Conservation (phyloP, 2,797 vertebrate species). For the Gymnoscopelus microlampas region DNA sequence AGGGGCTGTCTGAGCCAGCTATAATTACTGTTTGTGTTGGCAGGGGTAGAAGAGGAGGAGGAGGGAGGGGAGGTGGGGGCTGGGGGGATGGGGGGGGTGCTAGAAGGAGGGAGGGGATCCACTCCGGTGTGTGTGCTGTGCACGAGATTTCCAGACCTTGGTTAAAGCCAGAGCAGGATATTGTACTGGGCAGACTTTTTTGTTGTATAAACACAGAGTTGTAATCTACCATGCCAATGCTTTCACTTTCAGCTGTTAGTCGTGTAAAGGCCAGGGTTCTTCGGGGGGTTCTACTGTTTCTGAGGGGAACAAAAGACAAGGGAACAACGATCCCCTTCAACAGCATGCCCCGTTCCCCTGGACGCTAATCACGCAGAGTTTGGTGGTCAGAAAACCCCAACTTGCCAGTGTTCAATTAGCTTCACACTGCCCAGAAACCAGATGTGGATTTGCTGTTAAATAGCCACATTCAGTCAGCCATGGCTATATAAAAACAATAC, state of each 20-base stretch:
- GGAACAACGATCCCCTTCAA: constrained; percentile 70
- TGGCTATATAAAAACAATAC: constrained; percentile 73
- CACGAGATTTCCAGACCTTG: constrained; percentile 88
- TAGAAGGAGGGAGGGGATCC: constrained; percentile 70
- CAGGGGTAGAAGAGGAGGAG: constrained; percentile 71
- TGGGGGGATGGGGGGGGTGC: constrained; percentile 58
- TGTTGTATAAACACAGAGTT: constrained; percentile 88
- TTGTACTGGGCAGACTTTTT: constrained; percentile 86
- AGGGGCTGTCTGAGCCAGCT: constrained; percentile 84
- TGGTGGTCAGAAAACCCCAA: constrained; percentile 69
- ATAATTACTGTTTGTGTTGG: constrained; percentile 95
- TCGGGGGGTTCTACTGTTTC: constrained; percentile 71
- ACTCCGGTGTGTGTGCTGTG: constrained; percentile 86
- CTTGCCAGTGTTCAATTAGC: constrained; percentile 70
- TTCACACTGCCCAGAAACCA: constrained; percentile 76
- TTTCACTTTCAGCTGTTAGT: constrained; percentile 77
- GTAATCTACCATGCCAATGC: constrained; percentile 83
- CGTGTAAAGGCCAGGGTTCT: constrained; percentile 69
- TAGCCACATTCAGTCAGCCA: constrained; percentile 64
- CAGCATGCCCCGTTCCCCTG: constrained; percentile 58
- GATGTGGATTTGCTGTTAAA: constrained; percentile 74
- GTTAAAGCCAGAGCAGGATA: constrained; percentile 87
- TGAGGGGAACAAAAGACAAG: constrained; percentile 70
- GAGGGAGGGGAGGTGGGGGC: constrained; percentile 45
- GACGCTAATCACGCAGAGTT: constrained; percentile 72